These are phyloP conservation scores for Sanderia malayensis DNA, from an alignment of 30 jellyfish, hydroid and myxozoan genomes.

Conservation along the genomic window DNA sequence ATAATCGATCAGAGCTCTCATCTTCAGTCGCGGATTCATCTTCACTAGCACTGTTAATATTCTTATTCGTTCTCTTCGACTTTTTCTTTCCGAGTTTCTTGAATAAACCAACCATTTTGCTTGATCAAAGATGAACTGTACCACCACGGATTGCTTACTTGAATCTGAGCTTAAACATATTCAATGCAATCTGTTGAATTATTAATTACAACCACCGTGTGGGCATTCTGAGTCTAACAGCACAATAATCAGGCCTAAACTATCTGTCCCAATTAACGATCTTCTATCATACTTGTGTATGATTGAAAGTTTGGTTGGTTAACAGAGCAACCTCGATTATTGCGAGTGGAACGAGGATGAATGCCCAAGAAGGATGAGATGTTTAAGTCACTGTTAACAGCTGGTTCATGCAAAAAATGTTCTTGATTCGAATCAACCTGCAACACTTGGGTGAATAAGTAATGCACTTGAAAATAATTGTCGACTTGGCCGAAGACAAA, in stretches of 20 bases:
- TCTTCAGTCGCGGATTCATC: constrained; percentile 69
- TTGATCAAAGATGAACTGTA: not conserved
- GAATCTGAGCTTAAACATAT: not conserved
- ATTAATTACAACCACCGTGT: not conserved
- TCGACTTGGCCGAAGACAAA: no score
- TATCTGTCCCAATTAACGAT: no score
- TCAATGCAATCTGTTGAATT: not conserved
- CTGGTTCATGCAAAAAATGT: not conserved
- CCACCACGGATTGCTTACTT: not conserved
- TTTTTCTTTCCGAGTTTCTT: constrained; percentile 56
- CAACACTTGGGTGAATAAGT: not conserved
- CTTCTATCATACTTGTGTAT: no score
- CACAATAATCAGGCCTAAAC: not conserved
- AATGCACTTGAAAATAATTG: no score
- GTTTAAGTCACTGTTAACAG: not conserved
- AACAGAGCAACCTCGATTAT: no score
- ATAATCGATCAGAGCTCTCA: constrained; percentile 35
- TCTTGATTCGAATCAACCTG: not conserved
- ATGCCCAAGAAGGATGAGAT: no score
- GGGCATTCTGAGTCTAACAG: not conserved
- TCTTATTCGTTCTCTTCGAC: constrained; percentile 45
- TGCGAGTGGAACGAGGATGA: no score
- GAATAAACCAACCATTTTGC: constrained; percentile 65
- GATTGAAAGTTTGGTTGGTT: no score
- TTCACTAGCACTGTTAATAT: constrained; percentile 47